A percentile compares a stretch with the other conserved stretches of the same genome.
These are phyloP conservation scores for Bufo gargarizans DNA, from an alignment of 2,113 vertebrate species.

Conservation along the genomic window DNA sequence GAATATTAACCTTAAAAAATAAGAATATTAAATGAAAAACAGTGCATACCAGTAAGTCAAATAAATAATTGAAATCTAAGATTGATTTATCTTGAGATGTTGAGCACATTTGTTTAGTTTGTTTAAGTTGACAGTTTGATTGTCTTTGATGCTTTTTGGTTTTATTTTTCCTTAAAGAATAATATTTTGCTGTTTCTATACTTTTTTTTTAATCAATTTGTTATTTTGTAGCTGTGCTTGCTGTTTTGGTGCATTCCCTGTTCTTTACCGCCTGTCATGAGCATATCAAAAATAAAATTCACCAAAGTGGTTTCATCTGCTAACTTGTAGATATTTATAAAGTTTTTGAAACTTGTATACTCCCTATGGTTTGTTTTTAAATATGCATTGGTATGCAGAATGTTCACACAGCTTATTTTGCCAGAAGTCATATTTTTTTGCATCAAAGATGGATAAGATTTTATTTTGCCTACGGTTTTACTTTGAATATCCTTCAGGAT, in stretches of 20 bases:
- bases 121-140: neutral
- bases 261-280: slow-evolving; percentile 31
- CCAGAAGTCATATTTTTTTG: slow-evolving; percentile 43
- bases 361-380: slow-evolving; percentile 47
- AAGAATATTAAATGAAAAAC: neutral
- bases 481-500: slow-evolving; percentile 44
- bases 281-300: slow-evolving; percentile 32
- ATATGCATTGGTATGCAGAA: slow-evolving; percentile 40
- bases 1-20: neutral
- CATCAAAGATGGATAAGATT: slow-evolving; percentile 27
- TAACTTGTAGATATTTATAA: slow-evolving; percentile 27
- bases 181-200: slow-evolving; percentile 9
- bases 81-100: neutral
- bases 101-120: neutral
- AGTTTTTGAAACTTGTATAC: slow-evolving; percentile 36
- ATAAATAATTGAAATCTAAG: neutral
- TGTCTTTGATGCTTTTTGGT: neutral
- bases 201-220: neutral
- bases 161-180: neutral
- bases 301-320: slow-evolving; percentile 29
- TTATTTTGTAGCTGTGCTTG: slow-evolving; percentile 15
- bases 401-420: slow-evolving; percentile 35
- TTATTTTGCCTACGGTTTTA: slow-evolving; percentile 43
- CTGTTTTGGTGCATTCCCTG: slow-evolving; percentile 27
- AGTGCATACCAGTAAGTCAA: neutral